phyloP scores from a whole-genome alignment of 2,888 invertebrate species.

The Chaitophorus viminalis region DNA sequence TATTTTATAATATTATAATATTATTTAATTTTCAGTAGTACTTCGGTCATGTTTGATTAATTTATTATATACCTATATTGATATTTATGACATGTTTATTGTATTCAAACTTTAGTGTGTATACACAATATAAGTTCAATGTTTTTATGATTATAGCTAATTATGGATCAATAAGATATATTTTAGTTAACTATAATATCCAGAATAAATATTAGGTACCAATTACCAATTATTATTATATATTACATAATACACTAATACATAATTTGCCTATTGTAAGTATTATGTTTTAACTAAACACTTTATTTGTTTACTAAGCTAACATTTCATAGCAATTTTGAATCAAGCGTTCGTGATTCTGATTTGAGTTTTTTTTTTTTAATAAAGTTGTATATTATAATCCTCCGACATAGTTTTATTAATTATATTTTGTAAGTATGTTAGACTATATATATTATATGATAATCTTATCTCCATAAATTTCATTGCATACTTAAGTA shows the following conservation, averaged over 20 bases:
- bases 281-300: too few species aligned
- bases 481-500: slow-evolving; percentile 8
- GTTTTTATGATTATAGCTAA: too few species aligned
- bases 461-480: neutral
- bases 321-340: too few species aligned
- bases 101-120: too few species aligned
- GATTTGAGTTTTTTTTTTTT: neutral
- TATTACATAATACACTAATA: too few species aligned
- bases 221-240: neutral
- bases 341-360: neutral
- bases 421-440: neutral
- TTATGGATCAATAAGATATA: neutral
- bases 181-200: neutral
- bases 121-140: too few species aligned
- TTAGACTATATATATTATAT: neutral
- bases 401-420: neutral
- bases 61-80: neutral
- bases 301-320: too few species aligned
- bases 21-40: neutral
- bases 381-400: neutral
- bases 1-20: neutral
- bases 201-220: neutral
- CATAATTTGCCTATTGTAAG: too few species aligned
- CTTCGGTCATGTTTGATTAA: neutral
- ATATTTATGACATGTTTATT: too few species aligned